Conservation (phyloP, 1,140 invertebrate genomes). For the Caerostris extrusa region DNA sequence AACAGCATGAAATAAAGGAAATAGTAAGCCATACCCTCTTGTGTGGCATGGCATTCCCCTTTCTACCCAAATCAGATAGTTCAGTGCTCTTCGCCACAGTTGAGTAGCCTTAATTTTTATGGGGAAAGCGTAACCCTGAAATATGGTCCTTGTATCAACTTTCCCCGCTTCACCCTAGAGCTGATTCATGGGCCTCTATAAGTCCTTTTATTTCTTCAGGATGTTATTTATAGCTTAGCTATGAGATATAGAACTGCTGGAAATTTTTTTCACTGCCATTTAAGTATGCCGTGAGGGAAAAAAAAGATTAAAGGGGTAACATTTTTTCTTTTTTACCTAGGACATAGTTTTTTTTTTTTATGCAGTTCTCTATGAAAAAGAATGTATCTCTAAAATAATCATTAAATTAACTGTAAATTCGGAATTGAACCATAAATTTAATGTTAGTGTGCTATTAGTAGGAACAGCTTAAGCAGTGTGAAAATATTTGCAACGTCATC, state of each 20-base stretch:
- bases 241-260: slow-evolving; percentile 58
- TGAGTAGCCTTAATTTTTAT: slow-evolving; percentile 71
- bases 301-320: slow-evolving; percentile 55
- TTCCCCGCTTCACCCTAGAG: slow-evolving; percentile 52
- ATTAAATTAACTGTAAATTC: slow-evolving; percentile 75
- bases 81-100: slow-evolving; percentile 51
- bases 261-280: slow-evolving; percentile 41
- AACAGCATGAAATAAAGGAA: neutral
- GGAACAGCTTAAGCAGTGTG: slow-evolving; percentile 66
- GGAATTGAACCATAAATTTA: slow-evolving; percentile 69
- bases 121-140: slow-evolving; percentile 58
- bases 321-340: slow-evolving; percentile 50
- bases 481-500: slow-evolving; percentile 67
- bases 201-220: slow-evolving; percentile 73
- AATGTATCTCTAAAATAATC: slow-evolving; percentile 73
- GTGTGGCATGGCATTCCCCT: neutral
- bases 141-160: slow-evolving; percentile 72
- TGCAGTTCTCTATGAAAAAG: slow-evolving; percentile 61
- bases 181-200: slow-evolving; percentile 71
- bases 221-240: slow-evolving; percentile 70
- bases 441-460: slow-evolving; percentile 66
- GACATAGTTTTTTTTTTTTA: slow-evolving; percentile 40
- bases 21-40: neutral
- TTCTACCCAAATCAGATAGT: slow-evolving; percentile 54
- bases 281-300: slow-evolving; percentile 45